Conservation (phyloP, 1,140 invertebrate species). For the Lasioglossum baleicum region DNA sequence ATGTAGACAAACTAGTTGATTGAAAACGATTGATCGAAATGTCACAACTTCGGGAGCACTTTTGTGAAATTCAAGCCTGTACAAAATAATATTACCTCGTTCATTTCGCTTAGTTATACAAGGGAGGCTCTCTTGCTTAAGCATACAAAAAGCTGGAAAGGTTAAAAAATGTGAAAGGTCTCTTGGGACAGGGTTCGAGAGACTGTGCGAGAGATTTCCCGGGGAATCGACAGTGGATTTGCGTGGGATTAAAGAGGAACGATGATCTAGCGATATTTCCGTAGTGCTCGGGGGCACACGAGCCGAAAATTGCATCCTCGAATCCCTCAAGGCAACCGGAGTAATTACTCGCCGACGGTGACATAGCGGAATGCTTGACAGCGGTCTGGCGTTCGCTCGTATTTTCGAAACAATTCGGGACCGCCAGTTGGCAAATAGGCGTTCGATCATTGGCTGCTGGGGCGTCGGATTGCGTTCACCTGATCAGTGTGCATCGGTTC, state of each 20-base stretch:
- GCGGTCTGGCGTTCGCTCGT: not conserved
- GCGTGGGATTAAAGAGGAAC: not conserved
- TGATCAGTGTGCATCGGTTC: not conserved
- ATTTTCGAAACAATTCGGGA: conserved; percentile 4
- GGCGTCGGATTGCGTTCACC: not conserved
- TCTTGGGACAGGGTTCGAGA: too few species aligned
- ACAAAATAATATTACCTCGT: too few species aligned
- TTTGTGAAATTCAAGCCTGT: too few species aligned
- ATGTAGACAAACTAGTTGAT: too few species aligned
- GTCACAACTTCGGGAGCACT: too few species aligned
- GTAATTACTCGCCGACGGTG: not conserved
- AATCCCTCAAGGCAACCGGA: not conserved
- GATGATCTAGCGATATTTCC: not conserved
- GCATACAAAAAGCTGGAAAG: too few species aligned
- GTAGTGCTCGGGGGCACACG: not conserved
- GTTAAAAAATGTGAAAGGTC: too few species aligned
- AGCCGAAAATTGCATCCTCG: not conserved
- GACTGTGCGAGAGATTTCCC: not conserved
- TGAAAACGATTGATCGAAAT: too few species aligned
- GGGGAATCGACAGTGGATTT: not conserved
- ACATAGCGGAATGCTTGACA: conserved; percentile 5
- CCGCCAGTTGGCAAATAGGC: conserved; percentile 6
- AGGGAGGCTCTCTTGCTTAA: too few species aligned
- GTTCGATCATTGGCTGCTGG: not conserved
- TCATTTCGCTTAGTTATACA: too few species aligned